Evolutionary conservation across 2,888 invertebrate genomes (phyloP), one percentile per base, ranked within the genome.

Genomic region (Chrysomela aeneicollis): DNA sequence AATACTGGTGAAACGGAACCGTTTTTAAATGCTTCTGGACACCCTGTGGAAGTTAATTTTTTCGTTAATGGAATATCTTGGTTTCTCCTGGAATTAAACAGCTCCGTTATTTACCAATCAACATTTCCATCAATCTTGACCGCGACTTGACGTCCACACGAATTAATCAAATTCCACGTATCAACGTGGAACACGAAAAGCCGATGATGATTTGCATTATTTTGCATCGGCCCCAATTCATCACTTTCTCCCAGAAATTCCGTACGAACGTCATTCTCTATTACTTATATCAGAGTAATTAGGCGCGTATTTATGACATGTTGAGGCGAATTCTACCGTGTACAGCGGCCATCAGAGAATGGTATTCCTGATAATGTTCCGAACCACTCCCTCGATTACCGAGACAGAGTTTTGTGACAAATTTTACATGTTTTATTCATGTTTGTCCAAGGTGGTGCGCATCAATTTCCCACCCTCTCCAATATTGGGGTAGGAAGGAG

Each of bases 401-500:
- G 69, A 71, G 68, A 74, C 72, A 74, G 69, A 70, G 70, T 65
- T 71, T 69, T 68, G 67, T 74, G 74, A 74, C 74, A 74, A 74
- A 74, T 74, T 72, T 70, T 69, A 60, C 70, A 72, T 73, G 71
- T 74, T 74, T 73, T 73, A 73, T 74, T 72, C 74, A 72, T 72
- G 52, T 54, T 42, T 59, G 37, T 60, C 53, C 53, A 26, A 22
- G 32, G 32, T 19, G 10, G 30, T 26, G 47, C n/a, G 21, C 12
- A 42, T 15, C 47, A 12, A 37, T 54, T 18, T 8, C 22, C 57
- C 22, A 47, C 51, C 51, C 15, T 18, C 30, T 30, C 51, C 35
- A n/a, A 52, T 50, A 15, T 22, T 15, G 9, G 8, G 46, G 21
- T 17, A 9, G 10, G 21, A 19, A 3, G 30, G 30, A 32, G 50